These are phyloP conservation scores for Montipora sp. DNA, from an alignment of 64 coral and sea anemone species.

Conservation along the genomic window DNA sequence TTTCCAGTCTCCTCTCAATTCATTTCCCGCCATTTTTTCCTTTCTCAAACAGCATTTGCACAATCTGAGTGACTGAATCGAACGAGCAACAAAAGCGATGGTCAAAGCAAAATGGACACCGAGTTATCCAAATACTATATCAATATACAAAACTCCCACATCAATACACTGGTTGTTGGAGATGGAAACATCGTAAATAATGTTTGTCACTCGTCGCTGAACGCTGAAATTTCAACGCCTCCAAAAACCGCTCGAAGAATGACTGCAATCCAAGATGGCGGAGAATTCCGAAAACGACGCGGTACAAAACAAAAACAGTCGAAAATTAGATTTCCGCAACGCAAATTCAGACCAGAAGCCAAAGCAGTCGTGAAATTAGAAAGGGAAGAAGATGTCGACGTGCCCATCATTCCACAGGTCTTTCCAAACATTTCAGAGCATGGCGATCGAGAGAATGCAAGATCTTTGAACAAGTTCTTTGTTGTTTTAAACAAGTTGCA, in stretches of 20 bases:
- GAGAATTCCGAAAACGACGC: neutral
- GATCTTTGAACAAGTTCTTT: neutral
- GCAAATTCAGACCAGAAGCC: neutral
- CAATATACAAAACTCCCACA: neutral
- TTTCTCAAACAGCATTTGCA: neutral
- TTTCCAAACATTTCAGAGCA: neutral
- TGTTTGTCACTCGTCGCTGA: neutral
- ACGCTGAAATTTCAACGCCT: neutral
- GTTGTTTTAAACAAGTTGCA: constrained; percentile 19
- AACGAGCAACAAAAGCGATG: neutral
- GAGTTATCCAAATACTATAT: neutral
- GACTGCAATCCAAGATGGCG: neutral
- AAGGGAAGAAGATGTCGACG: neutral
- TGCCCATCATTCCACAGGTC: neutral
- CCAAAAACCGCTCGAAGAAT: neutral
- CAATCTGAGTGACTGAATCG: neutral
- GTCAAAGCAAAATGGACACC: neutral
- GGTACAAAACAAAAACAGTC: neutral
- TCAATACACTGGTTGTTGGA: neutral
- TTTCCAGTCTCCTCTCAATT: too few species aligned
- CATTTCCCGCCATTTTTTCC: neutral
- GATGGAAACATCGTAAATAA: neutral
- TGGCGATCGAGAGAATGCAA: neutral
- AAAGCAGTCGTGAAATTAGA: neutral
- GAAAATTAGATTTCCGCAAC: neutral